Conservation (phyloP, 1,140 invertebrate genomes). For the Penaeus japonicus region DNA sequence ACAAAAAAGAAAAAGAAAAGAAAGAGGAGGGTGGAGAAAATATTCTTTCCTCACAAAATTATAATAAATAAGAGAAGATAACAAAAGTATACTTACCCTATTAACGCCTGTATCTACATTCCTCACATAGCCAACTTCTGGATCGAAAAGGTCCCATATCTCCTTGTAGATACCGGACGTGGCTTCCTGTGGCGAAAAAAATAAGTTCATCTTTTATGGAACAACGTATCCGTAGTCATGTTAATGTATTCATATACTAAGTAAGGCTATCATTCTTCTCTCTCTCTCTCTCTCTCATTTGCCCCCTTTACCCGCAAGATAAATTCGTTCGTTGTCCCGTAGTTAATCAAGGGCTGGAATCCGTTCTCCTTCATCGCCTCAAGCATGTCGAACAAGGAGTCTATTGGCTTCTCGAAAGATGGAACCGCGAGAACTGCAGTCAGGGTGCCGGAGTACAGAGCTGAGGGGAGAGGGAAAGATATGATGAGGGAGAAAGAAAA, state of each 20-base stretch:
- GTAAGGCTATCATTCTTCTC: too few relatives aligned
- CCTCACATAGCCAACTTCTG: background rate
- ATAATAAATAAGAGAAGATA: too few relatives aligned
- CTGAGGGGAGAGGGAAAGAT: background rate
- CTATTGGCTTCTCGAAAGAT: background rate
- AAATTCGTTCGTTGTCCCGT: background rate
- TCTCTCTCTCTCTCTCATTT: too few relatives aligned
- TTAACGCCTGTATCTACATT: background rate
- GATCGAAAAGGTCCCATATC: background rate
- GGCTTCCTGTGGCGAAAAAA: background rate
- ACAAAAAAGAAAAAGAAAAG: too few relatives aligned
- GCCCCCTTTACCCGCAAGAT: background rate
- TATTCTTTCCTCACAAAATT: too few relatives aligned
- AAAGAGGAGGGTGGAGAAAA: too few relatives aligned
- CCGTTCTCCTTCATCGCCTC: background rate
- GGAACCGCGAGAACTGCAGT: background rate
- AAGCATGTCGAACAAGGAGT: background rate
- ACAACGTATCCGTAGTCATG: too few relatives aligned
- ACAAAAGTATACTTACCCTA: background rate
- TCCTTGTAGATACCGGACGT: background rate
- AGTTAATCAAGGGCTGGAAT: background rate
- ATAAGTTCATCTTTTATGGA: background rate
- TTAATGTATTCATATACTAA: too few relatives aligned
- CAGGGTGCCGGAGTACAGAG: background rate
- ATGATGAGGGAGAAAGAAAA: too few relatives aligned